Evolutionary conservation across 2,888 invertebrate genomes (phyloP).

Genomic region (Apoda limacodes): DNA sequence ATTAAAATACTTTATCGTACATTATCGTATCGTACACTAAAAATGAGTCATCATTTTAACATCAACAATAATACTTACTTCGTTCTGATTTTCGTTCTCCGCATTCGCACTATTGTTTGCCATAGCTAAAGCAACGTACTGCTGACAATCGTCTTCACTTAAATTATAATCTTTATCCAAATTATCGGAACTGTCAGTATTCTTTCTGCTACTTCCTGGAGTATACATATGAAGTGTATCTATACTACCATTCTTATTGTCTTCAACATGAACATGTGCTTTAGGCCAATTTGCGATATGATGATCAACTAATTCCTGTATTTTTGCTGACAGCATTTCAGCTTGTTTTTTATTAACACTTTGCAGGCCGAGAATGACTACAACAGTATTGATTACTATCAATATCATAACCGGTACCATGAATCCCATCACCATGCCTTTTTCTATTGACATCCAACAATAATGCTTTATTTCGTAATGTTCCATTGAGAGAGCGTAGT

Average conservation of each 20-base stretch:
- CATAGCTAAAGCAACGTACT: slow-evolving; percentile 36
- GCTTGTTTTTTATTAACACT: slow-evolving; percentile 57
- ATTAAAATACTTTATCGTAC: no score
- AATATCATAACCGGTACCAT: slow-evolving; percentile 78
- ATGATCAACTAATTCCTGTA: slow-evolving; percentile 54
- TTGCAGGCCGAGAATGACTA: slow-evolving; percentile 68
- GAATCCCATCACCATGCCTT: slow-evolving; percentile 81
- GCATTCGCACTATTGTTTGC: slow-evolving; percentile 18
- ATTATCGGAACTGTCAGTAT: slow-evolving; percentile 56
- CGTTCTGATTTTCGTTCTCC: slow-evolving; percentile 38
- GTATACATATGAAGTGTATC: slow-evolving; percentile 48
- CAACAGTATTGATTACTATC: slow-evolving; percentile 73
- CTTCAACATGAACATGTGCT: slow-evolving; percentile 32
- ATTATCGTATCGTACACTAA: no score
- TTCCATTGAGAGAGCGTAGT: slow-evolving; percentile 75
- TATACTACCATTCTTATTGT: slow-evolving; percentile 40
- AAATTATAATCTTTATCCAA: slow-evolving; percentile 48
- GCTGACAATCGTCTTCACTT: slow-evolving; percentile 46
- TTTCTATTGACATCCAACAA: slow-evolving; percentile 83
- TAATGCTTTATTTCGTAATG: slow-evolving; percentile 80
- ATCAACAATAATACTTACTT: slow-evolving; percentile 39
- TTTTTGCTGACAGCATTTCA: slow-evolving; percentile 52
- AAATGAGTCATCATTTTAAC: no score
- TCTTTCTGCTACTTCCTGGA: slow-evolving; percentile 51
- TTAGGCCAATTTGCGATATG: slow-evolving; percentile 55